A percentile compares a stretch with the other conserved stretches of the same genome.
phyloP scores from a whole-genome alignment of 2,113 vertebrate species.

The Cyprinodon brontotheroides region DNA sequence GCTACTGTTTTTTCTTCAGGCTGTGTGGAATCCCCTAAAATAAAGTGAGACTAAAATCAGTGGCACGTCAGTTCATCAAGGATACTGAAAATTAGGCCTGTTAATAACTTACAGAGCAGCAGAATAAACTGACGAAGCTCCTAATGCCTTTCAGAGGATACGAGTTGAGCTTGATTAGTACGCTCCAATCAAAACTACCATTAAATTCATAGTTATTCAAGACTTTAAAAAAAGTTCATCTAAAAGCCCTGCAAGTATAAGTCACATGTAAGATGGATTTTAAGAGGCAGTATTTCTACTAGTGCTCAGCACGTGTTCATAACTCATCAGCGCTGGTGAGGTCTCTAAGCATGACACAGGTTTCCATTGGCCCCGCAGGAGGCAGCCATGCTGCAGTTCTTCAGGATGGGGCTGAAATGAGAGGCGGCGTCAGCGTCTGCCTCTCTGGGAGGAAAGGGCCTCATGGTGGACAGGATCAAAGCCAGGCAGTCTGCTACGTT shows the following conservation, averaged over 20 bases:
- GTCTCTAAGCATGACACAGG: constrained; percentile 82
- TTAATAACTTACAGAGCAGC: background rate
- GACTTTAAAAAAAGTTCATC: constrained; percentile 5
- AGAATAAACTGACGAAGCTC: background rate
- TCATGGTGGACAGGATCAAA: constrained; percentile 99
- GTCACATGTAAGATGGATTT: constrained; percentile 43
- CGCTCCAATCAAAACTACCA: constrained; percentile 29
- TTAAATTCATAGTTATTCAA: constrained; percentile 36
- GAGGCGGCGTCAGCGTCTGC: constrained; percentile 74
- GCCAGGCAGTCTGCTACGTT: constrained; percentile 97
- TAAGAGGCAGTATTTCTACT: constrained; percentile 20
- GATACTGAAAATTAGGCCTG: too few species aligned
- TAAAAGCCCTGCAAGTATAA: constrained; percentile 28
- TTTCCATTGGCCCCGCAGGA: constrained; percentile 77
- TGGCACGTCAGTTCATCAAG: background rate
- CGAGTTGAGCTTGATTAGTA: constrained; percentile 31
- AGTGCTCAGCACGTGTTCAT: constrained; percentile 9
- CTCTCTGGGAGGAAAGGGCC: constrained; percentile 94
- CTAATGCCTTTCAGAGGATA: constrained; percentile 14
- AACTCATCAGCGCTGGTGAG: constrained; percentile 71
- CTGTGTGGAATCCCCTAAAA: background rate
- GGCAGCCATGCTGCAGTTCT: constrained; percentile 90
- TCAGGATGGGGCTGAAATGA: constrained; percentile 90
- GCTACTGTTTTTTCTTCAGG: background rate
- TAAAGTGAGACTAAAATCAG: background rate